phyloP scores from a whole-genome alignment of 2,113 vertebrate species.

The Chinchilla lanigera region DNA sequence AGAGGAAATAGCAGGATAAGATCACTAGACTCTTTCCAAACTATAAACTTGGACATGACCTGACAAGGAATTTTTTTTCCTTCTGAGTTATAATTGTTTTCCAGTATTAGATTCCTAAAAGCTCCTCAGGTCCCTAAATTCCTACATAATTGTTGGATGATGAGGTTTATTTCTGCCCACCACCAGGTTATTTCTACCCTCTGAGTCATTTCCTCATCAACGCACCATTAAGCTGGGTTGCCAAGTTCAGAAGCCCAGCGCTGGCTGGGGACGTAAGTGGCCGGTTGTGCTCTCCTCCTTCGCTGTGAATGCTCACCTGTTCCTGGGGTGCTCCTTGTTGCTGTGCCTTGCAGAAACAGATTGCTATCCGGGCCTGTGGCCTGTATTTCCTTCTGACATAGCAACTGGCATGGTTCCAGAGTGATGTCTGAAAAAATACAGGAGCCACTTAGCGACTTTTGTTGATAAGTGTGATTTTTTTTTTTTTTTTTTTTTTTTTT shows the following conservation, averaged over 20 bases:
- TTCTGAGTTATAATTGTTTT: constrained; percentile 43
- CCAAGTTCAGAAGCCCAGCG: not conserved
- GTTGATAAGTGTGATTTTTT: not conserved
- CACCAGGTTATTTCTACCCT: not conserved
- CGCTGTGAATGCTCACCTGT: not conserved
- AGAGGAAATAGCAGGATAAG: not conserved
- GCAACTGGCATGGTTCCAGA: not conserved
- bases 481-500: no score
- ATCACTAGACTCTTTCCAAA: not conserved
- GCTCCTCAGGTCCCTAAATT: not conserved
- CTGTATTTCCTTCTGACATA: no score
- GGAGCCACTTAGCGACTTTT: not conserved
- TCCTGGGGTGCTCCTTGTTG: not conserved
- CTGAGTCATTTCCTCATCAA: not conserved
- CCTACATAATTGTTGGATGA: not conserved
- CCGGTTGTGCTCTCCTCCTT: not conserved
- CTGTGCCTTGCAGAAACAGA: not conserved
- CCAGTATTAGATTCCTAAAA: constrained; percentile 10
- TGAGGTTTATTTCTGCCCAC: not conserved
- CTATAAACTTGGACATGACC: not conserved
- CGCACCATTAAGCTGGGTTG: not conserved
- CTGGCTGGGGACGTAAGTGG: not conserved
- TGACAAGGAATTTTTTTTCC: not conserved
- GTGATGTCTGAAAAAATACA: constrained; percentile 10
- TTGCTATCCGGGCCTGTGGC: not conserved